A percentile compares a stretch with the other conserved stretches of the same genome.
Conservation (phyloP, 2,797 vertebrate species). For the Limnodromus scolopaceus region DNA sequence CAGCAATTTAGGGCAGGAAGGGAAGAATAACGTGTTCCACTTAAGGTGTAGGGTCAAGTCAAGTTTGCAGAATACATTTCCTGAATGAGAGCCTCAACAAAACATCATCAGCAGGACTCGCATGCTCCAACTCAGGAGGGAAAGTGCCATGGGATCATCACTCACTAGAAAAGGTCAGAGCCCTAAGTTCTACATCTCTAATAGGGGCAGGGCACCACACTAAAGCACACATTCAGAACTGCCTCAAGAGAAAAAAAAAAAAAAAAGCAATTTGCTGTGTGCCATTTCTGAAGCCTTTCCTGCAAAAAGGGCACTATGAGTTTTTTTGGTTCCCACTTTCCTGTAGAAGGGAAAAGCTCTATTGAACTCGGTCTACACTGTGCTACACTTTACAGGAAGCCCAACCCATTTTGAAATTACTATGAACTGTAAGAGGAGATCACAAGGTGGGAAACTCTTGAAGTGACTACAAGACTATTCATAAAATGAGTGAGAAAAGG, state of each 20-base stretch:
- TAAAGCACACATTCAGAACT: not conserved
- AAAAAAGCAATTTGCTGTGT: not conserved
- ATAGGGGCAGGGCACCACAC: not conserved
- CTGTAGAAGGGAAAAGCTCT: conserved; percentile 69
- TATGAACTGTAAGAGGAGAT: conserved; percentile 61
- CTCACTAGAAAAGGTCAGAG: not conserved
- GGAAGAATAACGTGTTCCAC: not conserved
- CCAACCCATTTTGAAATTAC: conserved; percentile 39
- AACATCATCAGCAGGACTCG: not conserved
- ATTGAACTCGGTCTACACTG: conserved; percentile 57
- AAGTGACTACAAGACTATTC: conserved; percentile 51
- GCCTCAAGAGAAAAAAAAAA: not conserved
- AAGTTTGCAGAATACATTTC: not conserved
- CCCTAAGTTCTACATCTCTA: not conserved
- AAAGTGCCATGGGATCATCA: not conserved
- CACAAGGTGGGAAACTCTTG: conserved; percentile 41
- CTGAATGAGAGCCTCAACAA: not conserved
- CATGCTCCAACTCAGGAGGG: not conserved
- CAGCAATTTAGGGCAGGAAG: not conserved
- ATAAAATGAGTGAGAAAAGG: conserved; percentile 60
- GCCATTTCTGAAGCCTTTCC: not conserved
- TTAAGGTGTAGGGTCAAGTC: not conserved
- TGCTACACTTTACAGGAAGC: conserved; percentile 64
- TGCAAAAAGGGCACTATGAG: conserved; percentile 1
- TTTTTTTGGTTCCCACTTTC: conserved; percentile 47